phyloP scores from a whole-genome alignment of 2,113 vertebrate genomes.

The Trogon melanurus region DNA sequence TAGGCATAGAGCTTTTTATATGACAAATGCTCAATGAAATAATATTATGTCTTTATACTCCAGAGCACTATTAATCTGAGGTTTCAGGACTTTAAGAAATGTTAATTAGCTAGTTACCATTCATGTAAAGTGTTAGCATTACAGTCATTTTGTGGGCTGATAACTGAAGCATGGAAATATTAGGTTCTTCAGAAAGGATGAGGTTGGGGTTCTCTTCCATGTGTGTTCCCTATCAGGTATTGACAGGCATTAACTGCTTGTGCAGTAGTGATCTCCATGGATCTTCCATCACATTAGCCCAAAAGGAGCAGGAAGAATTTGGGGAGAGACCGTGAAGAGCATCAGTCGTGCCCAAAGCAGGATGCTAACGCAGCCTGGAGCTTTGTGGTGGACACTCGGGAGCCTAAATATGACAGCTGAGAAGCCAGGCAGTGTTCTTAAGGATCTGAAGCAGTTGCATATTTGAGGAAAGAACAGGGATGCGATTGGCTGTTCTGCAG shows the following conservation, averaged over 20 bases:
- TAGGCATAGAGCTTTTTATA: conserved; percentile 50
- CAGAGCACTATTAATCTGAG: conserved; percentile 45
- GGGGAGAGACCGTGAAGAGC: background rate
- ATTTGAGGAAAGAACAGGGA: background rate
- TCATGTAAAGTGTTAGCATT: background rate
- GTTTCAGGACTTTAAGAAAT: conserved; percentile 49
- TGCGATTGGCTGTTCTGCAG: background rate
- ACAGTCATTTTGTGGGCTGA: background rate
- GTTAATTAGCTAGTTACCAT: conserved; percentile 57
- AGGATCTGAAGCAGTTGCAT: background rate
- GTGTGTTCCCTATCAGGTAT: background rate
- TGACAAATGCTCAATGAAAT: conserved; percentile 62
- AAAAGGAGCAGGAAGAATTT: background rate
- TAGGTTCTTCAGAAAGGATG: background rate
- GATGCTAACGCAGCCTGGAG: background rate
- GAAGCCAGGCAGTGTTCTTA: background rate
- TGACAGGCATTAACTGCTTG: background rate
- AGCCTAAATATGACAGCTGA: background rate
- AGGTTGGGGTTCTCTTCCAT: background rate
- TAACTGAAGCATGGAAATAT: background rate
- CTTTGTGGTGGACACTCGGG: background rate
- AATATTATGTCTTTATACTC: conserved; percentile 67
- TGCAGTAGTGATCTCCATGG: background rate
- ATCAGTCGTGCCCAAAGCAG: background rate
- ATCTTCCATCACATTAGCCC: background rate